Base-by-base conservation (phyloP, 2,888 invertebrate genomes). In the Pyrochroa serraticornis region DNA sequence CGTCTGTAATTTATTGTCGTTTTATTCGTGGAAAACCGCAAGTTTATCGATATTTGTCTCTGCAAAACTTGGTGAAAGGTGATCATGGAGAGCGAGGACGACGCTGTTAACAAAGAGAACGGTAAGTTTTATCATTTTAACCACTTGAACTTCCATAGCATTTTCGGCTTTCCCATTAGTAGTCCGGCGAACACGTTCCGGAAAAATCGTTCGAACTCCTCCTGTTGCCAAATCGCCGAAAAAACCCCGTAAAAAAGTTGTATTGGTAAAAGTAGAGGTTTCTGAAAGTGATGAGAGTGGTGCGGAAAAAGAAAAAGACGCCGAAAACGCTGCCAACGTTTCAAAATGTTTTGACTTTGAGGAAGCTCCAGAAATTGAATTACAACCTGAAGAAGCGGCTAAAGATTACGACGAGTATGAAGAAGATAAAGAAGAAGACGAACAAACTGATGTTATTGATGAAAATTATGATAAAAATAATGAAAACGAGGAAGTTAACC, bases 181-280 rank as follows among this genome's bases (percentile, higher is more conserved):
- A 84, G 85, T 81, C 33, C 79, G 85, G 45, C 81, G 84, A 35
- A 85, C 86, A 10, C 82, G 86, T 44, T 86, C 86, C 1, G 83
- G 84, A 8, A 80, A 85, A 64, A 68, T 80, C 2, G 75, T 81
- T 3, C 65, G 72, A 55, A 58, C 74, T 7, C 65, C 77, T 13
- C 61, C 73, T 9, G 66, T 75, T 12, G 43, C 58, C 32, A 71
- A 49, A 66, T 69, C 61, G 62, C 70, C 65, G 74, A 57, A 48
- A 37, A 77, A 79, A 73, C 72, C 78, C 48, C 71, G 79, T 60
- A 78, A 80, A 73, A 79, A 77, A 68, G 75, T 75, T 47, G 75
- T 77, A 13, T 64, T 75, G 44, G 75, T 77, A 62, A 83, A 81
- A 77, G 81, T 81, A 65, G 83, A 82, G 77, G 80, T 78, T 59